Evolutionary conservation across 2,888 invertebrate genomes (phyloP).

Genomic region (Adela reaumurella): DNA sequence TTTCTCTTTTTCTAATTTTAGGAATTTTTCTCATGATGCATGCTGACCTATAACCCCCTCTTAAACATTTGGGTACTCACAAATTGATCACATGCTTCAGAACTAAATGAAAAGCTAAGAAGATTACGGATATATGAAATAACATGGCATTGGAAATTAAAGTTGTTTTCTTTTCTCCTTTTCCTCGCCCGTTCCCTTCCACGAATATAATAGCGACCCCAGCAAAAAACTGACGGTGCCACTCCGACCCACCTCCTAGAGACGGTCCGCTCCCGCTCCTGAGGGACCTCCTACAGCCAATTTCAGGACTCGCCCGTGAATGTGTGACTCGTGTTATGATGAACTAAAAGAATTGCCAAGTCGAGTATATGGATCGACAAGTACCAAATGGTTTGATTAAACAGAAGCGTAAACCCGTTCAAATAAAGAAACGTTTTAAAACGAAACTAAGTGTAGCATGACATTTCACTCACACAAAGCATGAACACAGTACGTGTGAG

Average conservation of each 20-base stretch:
- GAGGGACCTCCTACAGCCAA: background rate
- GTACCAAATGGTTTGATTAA: no score
- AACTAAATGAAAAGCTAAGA: slow-evolving; percentile 57
- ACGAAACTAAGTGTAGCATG: no score
- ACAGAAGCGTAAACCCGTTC: no score
- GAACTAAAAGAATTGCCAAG: no score
- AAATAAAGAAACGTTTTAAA: no score
- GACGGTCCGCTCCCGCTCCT: background rate
- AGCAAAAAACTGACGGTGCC: background rate
- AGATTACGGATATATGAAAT: slow-evolving; percentile 43
- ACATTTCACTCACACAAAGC: no score
- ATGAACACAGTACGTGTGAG: no score
- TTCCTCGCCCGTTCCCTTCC: slow-evolving; percentile 40
- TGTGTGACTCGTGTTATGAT: background rate
- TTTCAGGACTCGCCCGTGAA: background rate
- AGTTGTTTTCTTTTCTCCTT: slow-evolving; percentile 57
- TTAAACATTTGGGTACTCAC: no score
- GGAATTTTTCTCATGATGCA: no score
- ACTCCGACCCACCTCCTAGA: background rate
- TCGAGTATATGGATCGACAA: no score
- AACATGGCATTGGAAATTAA: slow-evolving; percentile 58
- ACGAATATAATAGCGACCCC: background rate
- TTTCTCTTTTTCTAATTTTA: no score
- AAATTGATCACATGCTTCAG: slow-evolving; percentile 8
- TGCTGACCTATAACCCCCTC: no score